Evolutionary conservation across 2,113 vertebrate species (phyloP).

Genomic region (Andinoacara biseriatus): DNA sequence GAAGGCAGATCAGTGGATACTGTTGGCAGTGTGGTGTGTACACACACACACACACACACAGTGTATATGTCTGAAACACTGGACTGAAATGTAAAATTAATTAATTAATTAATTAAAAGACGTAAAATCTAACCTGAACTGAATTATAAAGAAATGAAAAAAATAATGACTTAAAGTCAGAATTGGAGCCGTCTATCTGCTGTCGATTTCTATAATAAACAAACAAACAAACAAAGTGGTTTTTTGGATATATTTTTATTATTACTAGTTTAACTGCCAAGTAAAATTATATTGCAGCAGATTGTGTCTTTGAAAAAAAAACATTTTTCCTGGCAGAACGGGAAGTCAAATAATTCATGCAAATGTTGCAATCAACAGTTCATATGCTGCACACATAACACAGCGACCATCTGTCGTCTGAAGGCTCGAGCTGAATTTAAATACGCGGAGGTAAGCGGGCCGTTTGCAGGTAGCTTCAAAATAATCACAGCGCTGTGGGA

Average conservation of each 20-base stretch:
- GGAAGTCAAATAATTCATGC: conserved; percentile 73
- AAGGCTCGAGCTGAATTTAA: conserved; percentile 35
- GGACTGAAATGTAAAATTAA: too few relatives aligned
- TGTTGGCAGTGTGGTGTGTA: too few relatives aligned
- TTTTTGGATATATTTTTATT: conserved; percentile 11
- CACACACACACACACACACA: too few relatives aligned
- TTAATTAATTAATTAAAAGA: background rate
- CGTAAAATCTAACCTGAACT: background rate
- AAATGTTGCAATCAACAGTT: conserved; percentile 74
- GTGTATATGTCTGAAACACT: too few relatives aligned
- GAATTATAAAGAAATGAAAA: background rate
- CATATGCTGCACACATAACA: conserved; percentile 61
- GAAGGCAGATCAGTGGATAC: too few relatives aligned
- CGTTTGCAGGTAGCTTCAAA: conserved; percentile 30
- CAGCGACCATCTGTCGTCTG: conserved; percentile 59
- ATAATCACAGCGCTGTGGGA: conserved; percentile 15
- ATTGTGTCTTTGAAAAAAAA: conserved; percentile 36
- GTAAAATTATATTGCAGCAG: conserved; percentile 52
- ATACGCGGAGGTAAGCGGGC: conserved; percentile 16
- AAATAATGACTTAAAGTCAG: background rate
- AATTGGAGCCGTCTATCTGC: accelerated
- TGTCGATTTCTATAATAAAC: conserved; percentile 7
- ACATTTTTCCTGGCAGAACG: conserved; percentile 42
- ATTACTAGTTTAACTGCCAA: conserved; percentile 38
- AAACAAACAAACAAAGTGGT: background rate